A percentile compares a stretch with the other conserved stretches of the same genome.
Conservation (phyloP, 2,113 vertebrate species). For the Ceyx margarethae region DNA sequence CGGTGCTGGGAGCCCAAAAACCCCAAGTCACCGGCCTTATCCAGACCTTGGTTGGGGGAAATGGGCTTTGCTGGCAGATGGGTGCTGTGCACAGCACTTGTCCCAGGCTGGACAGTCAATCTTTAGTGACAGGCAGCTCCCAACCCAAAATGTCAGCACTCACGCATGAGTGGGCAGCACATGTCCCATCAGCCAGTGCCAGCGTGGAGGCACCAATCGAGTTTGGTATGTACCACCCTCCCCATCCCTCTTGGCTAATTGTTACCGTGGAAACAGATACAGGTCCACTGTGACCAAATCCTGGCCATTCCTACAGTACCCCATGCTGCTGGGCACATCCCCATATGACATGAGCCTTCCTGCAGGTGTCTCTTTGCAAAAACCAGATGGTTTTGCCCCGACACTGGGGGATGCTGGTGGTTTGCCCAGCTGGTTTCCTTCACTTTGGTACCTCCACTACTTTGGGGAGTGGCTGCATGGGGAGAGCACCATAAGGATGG, state of each 20-base stretch:
- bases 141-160: slow-evolving; percentile 8
- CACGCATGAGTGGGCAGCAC: neutral
- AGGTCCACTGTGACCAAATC: rapidly evolving
- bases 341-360: rapidly evolving
- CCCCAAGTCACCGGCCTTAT: rapidly evolving
- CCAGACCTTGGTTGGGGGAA: neutral
- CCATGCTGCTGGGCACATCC: rapidly evolving
- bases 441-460: rapidly evolving
- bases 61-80: neutral
- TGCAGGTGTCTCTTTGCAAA: rapidly evolving
- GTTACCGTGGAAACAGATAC: neutral
- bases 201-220: rapidly evolving
- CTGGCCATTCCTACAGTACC: rapidly evolving
- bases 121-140: neutral
- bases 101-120: neutral
- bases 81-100: rapidly evolving
- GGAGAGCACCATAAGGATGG: neutral
- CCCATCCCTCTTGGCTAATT: neutral
- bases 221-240: neutral
- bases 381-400: neutral
- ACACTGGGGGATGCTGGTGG: neutral
- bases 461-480: rapidly evolving
- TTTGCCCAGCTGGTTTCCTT: neutral
- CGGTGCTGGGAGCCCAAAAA: rapidly evolving
- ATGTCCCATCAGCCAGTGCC: rapidly evolving